Evolutionary conservation across 2,797 vertebrate genomes (phyloP), one percentile per base, ranked within the genome.

Genomic region (Spinibarbus caldwelli): DNA sequence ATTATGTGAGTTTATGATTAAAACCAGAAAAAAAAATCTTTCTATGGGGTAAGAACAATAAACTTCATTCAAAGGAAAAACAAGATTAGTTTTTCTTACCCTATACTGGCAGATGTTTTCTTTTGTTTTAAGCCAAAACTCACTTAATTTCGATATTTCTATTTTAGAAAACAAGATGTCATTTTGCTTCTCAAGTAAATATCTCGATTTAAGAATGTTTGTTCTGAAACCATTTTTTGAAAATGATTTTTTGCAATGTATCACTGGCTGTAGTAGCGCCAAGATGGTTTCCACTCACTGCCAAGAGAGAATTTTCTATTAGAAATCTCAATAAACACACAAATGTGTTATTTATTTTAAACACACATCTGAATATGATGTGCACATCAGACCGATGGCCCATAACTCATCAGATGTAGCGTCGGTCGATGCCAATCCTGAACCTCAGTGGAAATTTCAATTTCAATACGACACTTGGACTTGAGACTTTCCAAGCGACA

Each of bases 221-320:
- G 17, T 17, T 19, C 31, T 34, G 64, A 62, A 62, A 62, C 57
- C 29, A 26, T 62, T n/a, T n/a, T n/a, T n/a, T n/a, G 17, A 66
- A 3, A 19, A 34, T 66, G 1, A 17, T 34, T 19, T 34, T 66
- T 66, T 34, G 64, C 17, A 34, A 17, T 66, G 9, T 34, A 76
- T 54, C 31, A 12, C 38, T 47, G 68, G 26, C 12, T 62, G 36
- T 12, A 17, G 47, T 29, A 57, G 31, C 5, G 1, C 54, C 54
- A 62, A 82, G 38, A 82, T 57, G 79, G 66, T 41, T 81, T 38
- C 45, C 79, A 41, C 34, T 67, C 5, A 70, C n/a, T 70, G 47
- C 34, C 54, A 73, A 73, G 38, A 82, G 17, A 52, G 21, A 70
- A 70, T n/a, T 43, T 15, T 80, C 49, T 43, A 29, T 62, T 45